Evolutionary conservation across 2,113 vertebrate species (phyloP).

Genomic region (Atrichornis clamosus): DNA sequence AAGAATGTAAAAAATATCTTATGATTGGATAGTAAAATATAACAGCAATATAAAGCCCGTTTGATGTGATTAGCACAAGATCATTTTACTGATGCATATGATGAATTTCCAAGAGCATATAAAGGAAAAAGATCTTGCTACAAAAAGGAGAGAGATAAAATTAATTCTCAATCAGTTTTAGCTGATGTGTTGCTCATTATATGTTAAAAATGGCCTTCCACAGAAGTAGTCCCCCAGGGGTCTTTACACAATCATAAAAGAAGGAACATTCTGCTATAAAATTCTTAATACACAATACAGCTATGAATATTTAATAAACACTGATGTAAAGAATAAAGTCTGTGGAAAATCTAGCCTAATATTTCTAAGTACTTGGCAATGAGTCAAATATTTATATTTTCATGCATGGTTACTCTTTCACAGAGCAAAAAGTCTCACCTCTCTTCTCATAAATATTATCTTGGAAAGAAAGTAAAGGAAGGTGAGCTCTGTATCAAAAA

Average conservation of each 20-base stretch:
- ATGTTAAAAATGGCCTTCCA: background rate
- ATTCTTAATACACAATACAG: background rate
- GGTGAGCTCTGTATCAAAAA: background rate
- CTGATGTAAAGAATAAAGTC: background rate
- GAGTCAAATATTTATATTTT: background rate
- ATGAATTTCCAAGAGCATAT: background rate
- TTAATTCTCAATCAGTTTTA: background rate
- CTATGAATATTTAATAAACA: background rate
- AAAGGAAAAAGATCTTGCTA: background rate
- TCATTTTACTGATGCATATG: background rate
- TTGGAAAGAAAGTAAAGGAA: background rate
- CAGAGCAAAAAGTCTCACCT: background rate
- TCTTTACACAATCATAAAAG: background rate
- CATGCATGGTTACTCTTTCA: background rate
- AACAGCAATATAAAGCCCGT: background rate
- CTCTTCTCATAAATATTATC: background rate
- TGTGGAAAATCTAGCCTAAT: background rate
- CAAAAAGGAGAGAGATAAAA: background rate
- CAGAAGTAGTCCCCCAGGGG: background rate
- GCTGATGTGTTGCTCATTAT: background rate
- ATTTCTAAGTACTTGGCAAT: background rate
- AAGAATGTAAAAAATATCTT: background rate
- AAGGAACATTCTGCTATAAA: background rate
- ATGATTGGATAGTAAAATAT: background rate
- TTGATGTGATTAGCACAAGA: background rate